These are phyloP conservation scores for Brachionus sp. DNA, from an alignment of 1,140 invertebrate genomes.

Conservation along the genomic window DNA sequence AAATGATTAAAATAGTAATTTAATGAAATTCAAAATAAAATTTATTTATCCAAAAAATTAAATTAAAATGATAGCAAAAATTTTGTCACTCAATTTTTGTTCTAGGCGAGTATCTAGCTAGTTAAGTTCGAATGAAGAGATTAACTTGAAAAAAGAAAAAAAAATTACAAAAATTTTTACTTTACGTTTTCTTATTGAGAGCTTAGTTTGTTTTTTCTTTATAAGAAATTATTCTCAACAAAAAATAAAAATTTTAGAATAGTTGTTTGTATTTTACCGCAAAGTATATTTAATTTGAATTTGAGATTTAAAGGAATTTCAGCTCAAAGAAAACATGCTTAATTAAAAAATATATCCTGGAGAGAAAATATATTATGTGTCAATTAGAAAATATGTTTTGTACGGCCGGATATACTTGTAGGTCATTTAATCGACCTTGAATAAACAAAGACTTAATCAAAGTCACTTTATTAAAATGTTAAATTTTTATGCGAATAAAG, in stretches of 20 bases:
- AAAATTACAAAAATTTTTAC: background rate
- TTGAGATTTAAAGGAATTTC: background rate
- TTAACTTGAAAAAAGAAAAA: background rate
- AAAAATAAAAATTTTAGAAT: background rate
- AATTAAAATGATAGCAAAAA: too few species aligned
- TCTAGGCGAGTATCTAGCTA: too few species aligned
- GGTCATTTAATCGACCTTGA: background rate
- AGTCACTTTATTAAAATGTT: background rate
- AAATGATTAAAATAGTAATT: too few species aligned
- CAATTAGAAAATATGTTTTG: background rate
- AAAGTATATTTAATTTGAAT: background rate
- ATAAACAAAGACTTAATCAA: constrained; percentile 15
- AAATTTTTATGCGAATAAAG: constrained; percentile 11
- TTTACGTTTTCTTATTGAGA: background rate
- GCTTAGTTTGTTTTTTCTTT: background rate
- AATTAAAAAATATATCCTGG: background rate
- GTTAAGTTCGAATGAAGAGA: background rate
- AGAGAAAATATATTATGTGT: background rate
- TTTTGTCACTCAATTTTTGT: too few species aligned
- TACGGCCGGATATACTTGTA: background rate
- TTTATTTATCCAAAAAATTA: too few species aligned
- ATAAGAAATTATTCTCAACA: background rate
- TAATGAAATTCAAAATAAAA: too few species aligned
- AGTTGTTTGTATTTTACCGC: background rate
- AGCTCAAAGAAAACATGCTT: background rate